These are phyloP conservation scores for Mylabris sibirica DNA, from an alignment of 2,888 invertebrate species.

Conservation along the genomic window DNA sequence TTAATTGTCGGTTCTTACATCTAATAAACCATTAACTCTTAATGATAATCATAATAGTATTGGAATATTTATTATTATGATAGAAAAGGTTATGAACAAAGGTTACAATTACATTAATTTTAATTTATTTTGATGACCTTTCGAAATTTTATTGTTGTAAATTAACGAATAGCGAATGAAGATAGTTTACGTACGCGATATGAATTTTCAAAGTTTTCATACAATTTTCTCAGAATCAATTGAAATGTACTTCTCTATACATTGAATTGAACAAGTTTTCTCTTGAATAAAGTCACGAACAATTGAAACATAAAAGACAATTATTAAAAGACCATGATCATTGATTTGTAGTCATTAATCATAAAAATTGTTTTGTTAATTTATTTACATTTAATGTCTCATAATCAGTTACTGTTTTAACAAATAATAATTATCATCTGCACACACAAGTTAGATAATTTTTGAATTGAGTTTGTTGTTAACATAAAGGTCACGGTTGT, in stretches of 20 bases:
- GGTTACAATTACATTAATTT: neutral
- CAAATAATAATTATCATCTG: neutral
- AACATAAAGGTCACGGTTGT: conserved; percentile 1
- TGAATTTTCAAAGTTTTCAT: neutral
- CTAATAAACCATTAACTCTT: neutral
- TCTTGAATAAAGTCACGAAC: neutral
- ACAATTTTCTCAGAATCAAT: neutral
- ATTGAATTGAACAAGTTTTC: neutral
- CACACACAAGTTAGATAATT: neutral
- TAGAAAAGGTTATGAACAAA: neutral
- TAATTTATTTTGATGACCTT: neutral
- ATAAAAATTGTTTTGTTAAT: neutral
- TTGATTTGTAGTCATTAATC: conserved; percentile 1
- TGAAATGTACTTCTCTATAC: neutral
- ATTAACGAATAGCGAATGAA: neutral
- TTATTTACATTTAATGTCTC: neutral
- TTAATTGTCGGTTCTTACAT: conserved; percentile 3
- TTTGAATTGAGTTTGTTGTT: neutral
- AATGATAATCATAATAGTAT: neutral
- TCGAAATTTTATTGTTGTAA: neutral
- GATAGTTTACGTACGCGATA: neutral
- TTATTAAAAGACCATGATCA: neutral
- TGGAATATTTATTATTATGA: neutral
- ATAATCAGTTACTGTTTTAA: neutral
- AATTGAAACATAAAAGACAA: neutral